Conservation (phyloP, 2,797 vertebrate species). For the Sphenodon punctatus region DNA sequence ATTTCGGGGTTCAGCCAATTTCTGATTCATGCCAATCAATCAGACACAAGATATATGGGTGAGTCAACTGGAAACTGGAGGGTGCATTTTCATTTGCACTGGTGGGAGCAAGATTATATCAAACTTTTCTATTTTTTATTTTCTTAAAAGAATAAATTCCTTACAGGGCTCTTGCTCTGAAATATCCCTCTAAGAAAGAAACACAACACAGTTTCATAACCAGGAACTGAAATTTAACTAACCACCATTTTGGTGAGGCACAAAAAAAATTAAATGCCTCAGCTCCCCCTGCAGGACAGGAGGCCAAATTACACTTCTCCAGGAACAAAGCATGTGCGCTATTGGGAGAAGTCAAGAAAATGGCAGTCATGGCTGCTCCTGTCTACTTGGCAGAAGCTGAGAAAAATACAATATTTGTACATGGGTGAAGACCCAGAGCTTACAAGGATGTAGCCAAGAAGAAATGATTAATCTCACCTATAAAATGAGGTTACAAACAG, state of each 20-base stretch:
- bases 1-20: too few species aligned
- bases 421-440: not conserved
- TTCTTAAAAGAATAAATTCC: not conserved
- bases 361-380: not conserved
- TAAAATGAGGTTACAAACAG: not conserved
- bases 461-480: not conserved
- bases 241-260: not conserved
- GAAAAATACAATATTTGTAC: not conserved
- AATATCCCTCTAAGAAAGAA: not conserved
- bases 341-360: not conserved
- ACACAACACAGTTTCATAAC: not conserved
- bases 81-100: too few species aligned
- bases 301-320: not conserved
- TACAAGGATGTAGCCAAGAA: not conserved
- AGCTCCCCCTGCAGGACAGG: not conserved
- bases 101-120: not conserved
- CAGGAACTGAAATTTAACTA: not conserved
- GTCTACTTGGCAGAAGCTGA: rapidly evolving
- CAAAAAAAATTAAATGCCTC: not conserved
- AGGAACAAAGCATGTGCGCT: rapidly evolving
- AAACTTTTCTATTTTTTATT: too few species aligned
- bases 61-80: rapidly evolving
- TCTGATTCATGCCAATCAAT: rapidly evolving
- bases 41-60: rapidly evolving
- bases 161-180: rapidly evolving